Evolutionary conservation across 2,797 vertebrate species (phyloP).

Genomic region (Gallirallus australis): DNA sequence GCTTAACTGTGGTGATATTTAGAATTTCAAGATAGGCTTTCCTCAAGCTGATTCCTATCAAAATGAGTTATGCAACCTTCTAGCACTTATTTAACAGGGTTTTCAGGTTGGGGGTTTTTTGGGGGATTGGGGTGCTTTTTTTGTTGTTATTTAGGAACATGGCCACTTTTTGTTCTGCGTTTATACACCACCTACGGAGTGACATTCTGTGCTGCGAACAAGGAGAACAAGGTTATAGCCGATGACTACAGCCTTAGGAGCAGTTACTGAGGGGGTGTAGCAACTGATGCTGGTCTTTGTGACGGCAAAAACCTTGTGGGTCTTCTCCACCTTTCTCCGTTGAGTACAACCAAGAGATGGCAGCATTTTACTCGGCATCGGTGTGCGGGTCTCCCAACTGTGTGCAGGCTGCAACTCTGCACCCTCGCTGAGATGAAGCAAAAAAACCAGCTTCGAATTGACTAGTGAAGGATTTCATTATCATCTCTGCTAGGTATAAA

Average conservation of each 20-base stretch:
- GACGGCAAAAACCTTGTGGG: not conserved
- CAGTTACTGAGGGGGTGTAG: not conserved
- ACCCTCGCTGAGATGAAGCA: not conserved
- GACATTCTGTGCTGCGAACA: not conserved
- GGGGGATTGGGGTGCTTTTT: too few relatives aligned
- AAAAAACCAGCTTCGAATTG: not conserved
- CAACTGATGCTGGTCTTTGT: not conserved
- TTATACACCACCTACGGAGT: not conserved
- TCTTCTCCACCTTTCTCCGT: not conserved
- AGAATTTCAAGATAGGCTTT: not conserved
- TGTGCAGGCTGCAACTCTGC: not conserved
- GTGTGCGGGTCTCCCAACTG: not conserved
- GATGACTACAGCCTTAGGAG: not conserved
- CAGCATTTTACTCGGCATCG: slow-evolving; percentile 34
- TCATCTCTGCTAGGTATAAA: not conserved
- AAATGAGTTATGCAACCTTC: not conserved
- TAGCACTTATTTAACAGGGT: not conserved
- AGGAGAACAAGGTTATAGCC: fast-evolving
- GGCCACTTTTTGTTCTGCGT: not conserved
- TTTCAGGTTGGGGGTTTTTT: not conserved
- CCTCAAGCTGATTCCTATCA: not conserved
- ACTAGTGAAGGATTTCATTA: not conserved
- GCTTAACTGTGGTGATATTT: not conserved
- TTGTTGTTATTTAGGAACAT: not conserved
- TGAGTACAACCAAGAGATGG: slow-evolving; percentile 53